phyloP scores from a whole-genome alignment of 2,113 vertebrate species.

The Poecilia latipinna region DNA sequence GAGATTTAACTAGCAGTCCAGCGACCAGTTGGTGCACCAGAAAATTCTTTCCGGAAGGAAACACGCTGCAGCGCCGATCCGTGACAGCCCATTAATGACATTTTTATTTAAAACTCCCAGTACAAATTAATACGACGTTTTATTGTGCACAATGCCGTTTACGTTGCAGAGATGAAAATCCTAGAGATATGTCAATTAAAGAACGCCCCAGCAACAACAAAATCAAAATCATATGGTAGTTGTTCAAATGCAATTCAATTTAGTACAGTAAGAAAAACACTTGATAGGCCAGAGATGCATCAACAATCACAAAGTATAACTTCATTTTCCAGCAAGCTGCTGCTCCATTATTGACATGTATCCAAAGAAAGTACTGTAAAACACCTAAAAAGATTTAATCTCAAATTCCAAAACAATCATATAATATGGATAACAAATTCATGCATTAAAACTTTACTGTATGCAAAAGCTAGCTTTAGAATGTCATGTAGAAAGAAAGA shows the following conservation, averaged over 20 bases:
- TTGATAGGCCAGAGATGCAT: not conserved
- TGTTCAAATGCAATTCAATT: not conserved
- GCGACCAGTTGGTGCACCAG: not conserved
- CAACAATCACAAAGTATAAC: not conserved
- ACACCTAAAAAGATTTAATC: not conserved
- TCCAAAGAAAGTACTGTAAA: not conserved
- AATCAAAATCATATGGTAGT: not conserved
- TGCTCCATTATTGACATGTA: not conserved
- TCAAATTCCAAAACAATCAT: constrained; percentile 31
- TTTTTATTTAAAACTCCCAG: no score
- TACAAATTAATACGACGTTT: no score
- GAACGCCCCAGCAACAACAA: not conserved
- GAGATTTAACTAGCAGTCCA: not conserved
- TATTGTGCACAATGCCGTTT: no score
- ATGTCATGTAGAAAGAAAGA: not conserved
- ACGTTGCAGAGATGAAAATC: no score
- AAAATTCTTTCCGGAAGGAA: not conserved
- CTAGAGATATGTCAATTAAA: no score
- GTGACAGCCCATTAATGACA: no score
- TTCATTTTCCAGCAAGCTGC: not conserved
- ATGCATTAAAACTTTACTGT: not conserved
- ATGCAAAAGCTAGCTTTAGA: not conserved
- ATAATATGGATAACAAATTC: not conserved
- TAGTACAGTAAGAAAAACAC: not conserved
- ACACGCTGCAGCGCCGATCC: not conserved